These are phyloP conservation scores for Ctenopoma kingsleyae DNA, from an alignment of 2,797 vertebrate genomes.

Conservation along the genomic window DNA sequence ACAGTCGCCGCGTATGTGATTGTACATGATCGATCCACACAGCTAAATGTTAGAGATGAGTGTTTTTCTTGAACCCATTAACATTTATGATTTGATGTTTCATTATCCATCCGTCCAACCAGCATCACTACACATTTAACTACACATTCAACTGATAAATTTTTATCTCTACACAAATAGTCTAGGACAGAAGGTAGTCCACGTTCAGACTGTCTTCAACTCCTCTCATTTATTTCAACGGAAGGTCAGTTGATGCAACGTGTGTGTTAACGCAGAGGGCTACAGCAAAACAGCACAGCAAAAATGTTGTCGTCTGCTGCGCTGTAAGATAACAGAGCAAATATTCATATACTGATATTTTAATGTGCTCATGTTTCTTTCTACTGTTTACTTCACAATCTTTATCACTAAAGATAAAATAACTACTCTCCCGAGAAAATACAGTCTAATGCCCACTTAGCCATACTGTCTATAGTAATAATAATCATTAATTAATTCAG, in stretches of 20 bases:
- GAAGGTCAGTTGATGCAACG: no score
- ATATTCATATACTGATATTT: neutral
- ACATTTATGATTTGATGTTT: neutral
- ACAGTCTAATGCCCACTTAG: neutral
- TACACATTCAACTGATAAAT: no score
- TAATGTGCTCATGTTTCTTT: neutral
- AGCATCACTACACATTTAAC: no score
- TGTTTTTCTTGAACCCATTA: neutral
- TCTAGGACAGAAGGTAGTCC: no score
- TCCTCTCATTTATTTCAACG: neutral
- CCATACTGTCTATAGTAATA: neutral
- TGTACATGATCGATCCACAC: neutral
- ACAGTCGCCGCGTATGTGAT: neutral
- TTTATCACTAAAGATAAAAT: constrained; percentile 2
- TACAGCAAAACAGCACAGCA: no score
- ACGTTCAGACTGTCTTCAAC: neutral
- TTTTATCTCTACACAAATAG: no score
- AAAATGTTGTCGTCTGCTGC: no score
- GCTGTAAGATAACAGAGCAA: neutral
- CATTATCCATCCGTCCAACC: neutral
- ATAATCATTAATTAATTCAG: constrained; percentile 12
- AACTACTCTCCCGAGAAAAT: neutral
- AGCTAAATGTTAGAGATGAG: neutral
- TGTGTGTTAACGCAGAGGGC: no score
- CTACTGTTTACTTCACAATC: neutral